Base-by-base conservation (phyloP, 92 coral and sea anemone genomes). In the Zoanthus sansibaricus region DNA sequence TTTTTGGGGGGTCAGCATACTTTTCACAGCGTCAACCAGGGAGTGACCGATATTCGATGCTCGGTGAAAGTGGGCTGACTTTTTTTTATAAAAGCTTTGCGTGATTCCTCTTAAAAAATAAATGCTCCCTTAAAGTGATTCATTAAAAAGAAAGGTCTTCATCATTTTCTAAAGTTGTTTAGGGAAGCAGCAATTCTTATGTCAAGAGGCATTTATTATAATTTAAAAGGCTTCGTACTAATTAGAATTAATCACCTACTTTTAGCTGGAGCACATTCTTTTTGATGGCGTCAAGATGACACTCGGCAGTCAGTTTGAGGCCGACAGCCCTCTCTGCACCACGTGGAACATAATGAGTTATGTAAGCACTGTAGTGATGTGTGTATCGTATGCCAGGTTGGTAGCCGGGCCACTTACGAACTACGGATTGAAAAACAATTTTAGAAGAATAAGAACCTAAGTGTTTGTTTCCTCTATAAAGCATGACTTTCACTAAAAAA, bases 281-380 rank as follows among this genome's bases (percentile, higher is more conserved):
- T 70, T 55, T 87, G 71, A 93, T 45, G 18, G 84, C 83, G 20
- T 92, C 94, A 72, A 95, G 70, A 68, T 95, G 94, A 61, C 88
- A 92, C 12, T 86, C 75, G 9, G 96, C 92, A 20, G 47, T 77
- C 61, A 95, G 25, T 88, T 79, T 87, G 90, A 97, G 87, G 46
- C 98, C 99, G 72, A 97, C 75, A 51, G 88, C 89, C 86, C 92
- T 92, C 56, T 83, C 45, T 9, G 98, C 86, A 30, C 90, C 91
- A 13, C 90, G 89, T 47, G 94, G 94, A n/a, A 97, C 82, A 10
- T 94, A 92, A 56, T 97, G 95, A 12, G 84, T 87, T 9, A 95
- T 90, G 58, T 88, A 87, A 20, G 89, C 79, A 48, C 75, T 86
- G 87, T 97, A 97, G 42, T 75, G 46, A 88, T 93, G 91, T 9